phyloP scores from a whole-genome alignment of 1,140 invertebrate genomes.

The Choristoneura fumiferana region DNA sequence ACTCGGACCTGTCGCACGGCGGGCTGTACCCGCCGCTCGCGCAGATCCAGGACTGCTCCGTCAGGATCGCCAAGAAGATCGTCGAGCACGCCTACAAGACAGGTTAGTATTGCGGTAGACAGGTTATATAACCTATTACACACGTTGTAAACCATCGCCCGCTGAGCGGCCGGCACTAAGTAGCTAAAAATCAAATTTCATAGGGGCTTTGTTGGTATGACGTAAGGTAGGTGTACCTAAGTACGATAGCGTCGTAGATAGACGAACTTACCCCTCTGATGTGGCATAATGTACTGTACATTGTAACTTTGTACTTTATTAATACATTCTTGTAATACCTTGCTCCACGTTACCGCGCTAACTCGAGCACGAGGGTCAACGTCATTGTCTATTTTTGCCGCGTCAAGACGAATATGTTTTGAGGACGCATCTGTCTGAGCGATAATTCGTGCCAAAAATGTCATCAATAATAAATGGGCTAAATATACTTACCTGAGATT shows the following conservation, averaged over 20 bases:
- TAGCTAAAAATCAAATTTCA: too few species aligned
- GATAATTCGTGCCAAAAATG: constrained; percentile 12
- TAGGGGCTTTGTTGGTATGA: too few species aligned
- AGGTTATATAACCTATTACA: too few species aligned
- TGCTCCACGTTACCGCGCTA: background rate
- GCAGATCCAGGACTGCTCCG: constrained; percentile 93
- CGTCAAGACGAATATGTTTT: constrained; percentile 16
- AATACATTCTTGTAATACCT: background rate
- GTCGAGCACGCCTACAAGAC: constrained; percentile 92
- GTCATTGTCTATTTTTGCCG: constrained; percentile 4
- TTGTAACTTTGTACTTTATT: too few species aligned
- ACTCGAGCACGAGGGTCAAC: constrained; percentile 18
- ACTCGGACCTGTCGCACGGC: constrained; percentile 90
- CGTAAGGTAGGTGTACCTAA: too few species aligned
- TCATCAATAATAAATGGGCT: background rate
- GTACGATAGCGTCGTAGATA: too few species aligned
- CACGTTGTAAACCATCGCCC: too few species aligned
- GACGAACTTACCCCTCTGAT: too few species aligned
- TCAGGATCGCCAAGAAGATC: constrained; percentile 91
- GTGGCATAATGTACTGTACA: too few species aligned
- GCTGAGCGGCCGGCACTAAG: too few species aligned
- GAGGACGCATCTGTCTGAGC: constrained; percentile 9
- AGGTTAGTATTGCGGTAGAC: constrained; percentile 71
- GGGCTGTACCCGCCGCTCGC: constrained; percentile 95
- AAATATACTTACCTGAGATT: constrained; percentile 7